A percentile compares a stretch with the other conserved stretches of the same genome.
These are phyloP conservation scores for Palythoa grandiflora DNA, from an alignment of 92 coral and sea anemone genomes.

Conservation along the genomic window DNA sequence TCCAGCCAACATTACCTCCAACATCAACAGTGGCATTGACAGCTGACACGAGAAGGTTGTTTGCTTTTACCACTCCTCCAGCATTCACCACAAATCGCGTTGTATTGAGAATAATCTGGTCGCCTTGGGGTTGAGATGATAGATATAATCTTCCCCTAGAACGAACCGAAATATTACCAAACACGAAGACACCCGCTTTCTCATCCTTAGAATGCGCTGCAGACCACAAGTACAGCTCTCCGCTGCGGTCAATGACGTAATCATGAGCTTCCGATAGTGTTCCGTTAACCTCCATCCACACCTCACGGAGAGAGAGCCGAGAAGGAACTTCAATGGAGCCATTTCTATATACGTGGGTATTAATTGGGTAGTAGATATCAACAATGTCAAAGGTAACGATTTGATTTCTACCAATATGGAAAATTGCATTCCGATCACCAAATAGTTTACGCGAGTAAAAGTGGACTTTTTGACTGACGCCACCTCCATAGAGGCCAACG, in stretches of 20 bases:
- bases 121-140: conserved; percentile 60
- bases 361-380: conserved; percentile 74
- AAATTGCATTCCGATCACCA: conserved; percentile 74
- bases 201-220: conserved; percentile 70
- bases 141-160: conserved; percentile 69
- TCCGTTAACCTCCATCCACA: conserved; percentile 81
- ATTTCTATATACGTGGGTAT: conserved; percentile 66
- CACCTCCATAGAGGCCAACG: conserved; percentile 69
- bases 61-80: conserved; percentile 73
- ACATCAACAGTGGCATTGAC: conserved; percentile 79
- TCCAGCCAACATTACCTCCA: conserved; percentile 55
- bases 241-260: conserved; percentile 69
- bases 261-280: conserved; percentile 73
- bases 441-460: conserved; percentile 56
- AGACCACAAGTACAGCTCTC: conserved; percentile 75
- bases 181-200: conserved; percentile 62
- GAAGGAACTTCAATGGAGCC: conserved; percentile 69
- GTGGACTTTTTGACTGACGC: conserved; percentile 54
- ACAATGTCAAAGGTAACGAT: conserved; percentile 70
- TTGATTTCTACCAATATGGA: conserved; percentile 74
- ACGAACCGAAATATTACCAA: conserved; percentile 67
- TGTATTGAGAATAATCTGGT: conserved; percentile 59
- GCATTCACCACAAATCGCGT: conserved; percentile 70
- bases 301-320: conserved; percentile 66
- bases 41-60: conserved; percentile 63